phyloP scores from a whole-genome alignment of 2,113 vertebrate species.

The Eulemur rufifrons region DNA sequence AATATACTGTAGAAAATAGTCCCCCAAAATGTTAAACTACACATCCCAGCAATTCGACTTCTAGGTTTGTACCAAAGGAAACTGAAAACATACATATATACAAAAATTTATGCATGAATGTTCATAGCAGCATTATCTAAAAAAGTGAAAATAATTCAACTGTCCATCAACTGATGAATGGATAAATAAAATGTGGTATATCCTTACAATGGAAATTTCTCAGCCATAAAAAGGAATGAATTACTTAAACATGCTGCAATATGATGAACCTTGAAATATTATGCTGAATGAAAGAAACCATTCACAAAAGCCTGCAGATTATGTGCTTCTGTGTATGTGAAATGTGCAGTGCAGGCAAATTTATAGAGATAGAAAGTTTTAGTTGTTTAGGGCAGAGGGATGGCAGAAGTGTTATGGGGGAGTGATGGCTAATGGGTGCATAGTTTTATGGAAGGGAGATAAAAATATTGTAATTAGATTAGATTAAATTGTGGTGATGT shows the following conservation, averaged over 20 bases:
- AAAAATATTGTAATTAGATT: background rate
- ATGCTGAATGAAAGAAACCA: background rate
- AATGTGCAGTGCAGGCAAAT: background rate
- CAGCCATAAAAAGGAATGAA: background rate
- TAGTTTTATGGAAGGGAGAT: background rate
- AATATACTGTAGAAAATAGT: background rate
- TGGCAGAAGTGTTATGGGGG: background rate
- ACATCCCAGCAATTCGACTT: background rate
- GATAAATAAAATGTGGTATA: background rate
- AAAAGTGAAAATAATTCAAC: background rate
- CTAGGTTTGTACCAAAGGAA: background rate
- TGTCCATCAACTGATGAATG: background rate
- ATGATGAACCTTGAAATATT: background rate
- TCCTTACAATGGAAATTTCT: background rate
- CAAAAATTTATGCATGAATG: background rate
- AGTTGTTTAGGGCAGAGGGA: background rate
- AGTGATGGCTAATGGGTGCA: background rate
- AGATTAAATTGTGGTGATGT: background rate
- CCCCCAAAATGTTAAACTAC: background rate
- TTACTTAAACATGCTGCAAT: background rate
- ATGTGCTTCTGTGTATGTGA: background rate
- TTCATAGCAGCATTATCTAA: background rate
- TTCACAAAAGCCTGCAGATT: background rate
- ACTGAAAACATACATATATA: background rate
- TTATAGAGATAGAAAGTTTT: background rate